These are phyloP conservation scores for Tamias sibiricus DNA, from an alignment of 2,113 vertebrate species.

Conservation along the genomic window DNA sequence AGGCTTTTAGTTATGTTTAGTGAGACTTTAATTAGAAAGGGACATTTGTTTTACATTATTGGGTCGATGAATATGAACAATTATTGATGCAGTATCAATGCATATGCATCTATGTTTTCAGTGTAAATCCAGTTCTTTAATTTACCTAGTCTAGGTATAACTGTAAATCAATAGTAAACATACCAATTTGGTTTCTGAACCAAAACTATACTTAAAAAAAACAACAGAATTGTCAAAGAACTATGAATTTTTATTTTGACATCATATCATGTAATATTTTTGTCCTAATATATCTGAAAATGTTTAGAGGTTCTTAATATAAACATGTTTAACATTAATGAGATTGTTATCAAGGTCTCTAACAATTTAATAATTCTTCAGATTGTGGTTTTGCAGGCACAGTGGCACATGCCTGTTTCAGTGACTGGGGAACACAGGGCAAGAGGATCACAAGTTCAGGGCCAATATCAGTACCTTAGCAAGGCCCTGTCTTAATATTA, in stretches of 20 bases:
- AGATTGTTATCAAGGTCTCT: background rate
- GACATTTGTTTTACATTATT: background rate
- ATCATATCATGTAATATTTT: background rate
- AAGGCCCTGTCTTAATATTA: no score
- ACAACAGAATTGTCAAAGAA: background rate
- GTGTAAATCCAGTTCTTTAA: background rate
- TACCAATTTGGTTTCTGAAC: background rate
- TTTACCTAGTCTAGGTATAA: background rate
- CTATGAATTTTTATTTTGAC: background rate
- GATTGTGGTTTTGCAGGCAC: background rate
- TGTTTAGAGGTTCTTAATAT: background rate
- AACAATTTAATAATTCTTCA: background rate
- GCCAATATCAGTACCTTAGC: no score
- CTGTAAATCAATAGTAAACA: background rate
- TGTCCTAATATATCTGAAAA: background rate
- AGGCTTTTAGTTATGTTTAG: background rate
- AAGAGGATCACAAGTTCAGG: no score
- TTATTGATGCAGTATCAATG: background rate
- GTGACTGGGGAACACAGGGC: no score
- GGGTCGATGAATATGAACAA: background rate
- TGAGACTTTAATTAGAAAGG: background rate
- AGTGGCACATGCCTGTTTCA: no score
- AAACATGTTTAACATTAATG: background rate
- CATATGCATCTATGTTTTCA: background rate
- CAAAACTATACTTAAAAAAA: background rate